A percentile compares a stretch with the other conserved stretches of the same genome.
phyloP scores from a whole-genome alignment of 1,140 invertebrate genomes.

The Eciton burchellii region DNA sequence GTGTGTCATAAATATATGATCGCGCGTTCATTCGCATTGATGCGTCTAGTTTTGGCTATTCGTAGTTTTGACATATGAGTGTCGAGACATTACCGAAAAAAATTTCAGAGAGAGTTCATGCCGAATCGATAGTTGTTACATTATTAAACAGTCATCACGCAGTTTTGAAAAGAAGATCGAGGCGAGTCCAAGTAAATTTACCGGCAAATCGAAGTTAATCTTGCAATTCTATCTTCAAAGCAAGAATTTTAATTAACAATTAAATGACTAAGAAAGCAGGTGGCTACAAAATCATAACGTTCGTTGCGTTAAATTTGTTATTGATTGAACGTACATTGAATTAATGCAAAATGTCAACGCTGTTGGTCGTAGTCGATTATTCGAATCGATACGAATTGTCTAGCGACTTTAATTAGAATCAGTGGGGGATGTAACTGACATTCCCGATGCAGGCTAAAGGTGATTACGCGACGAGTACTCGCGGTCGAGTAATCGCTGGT shows the following conservation, averaged over 20 bases:
- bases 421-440: conserved; percentile 68
- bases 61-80: not conserved
- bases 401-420: conserved; percentile 73
- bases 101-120: not conserved
- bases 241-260: not conserved
- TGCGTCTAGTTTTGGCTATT: not conserved
- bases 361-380: conserved; percentile 37
- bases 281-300: not conserved
- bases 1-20: conserved; percentile 39
- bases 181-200: not conserved
- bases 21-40: not conserved
- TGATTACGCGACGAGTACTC: conserved; percentile 70
- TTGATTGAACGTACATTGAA: no score
- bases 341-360: conserved; percentile 30
- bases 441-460: conserved; percentile 64
- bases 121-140: not conserved
- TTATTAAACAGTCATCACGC: no score
- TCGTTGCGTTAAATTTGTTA: not conserved
- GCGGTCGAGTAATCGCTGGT: conserved; percentile 73
- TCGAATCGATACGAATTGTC: conserved; percentile 46
- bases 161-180: not conserved
- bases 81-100: not conserved
- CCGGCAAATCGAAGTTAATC: not conserved
- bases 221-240: conserved; percentile 10
- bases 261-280: conserved; percentile 12